A percentile compares a stretch with the other conserved stretches of the same genome.
These are phyloP conservation scores for Fregetta grallaria DNA, from an alignment of 2,113 vertebrate species.

Conservation along the genomic window DNA sequence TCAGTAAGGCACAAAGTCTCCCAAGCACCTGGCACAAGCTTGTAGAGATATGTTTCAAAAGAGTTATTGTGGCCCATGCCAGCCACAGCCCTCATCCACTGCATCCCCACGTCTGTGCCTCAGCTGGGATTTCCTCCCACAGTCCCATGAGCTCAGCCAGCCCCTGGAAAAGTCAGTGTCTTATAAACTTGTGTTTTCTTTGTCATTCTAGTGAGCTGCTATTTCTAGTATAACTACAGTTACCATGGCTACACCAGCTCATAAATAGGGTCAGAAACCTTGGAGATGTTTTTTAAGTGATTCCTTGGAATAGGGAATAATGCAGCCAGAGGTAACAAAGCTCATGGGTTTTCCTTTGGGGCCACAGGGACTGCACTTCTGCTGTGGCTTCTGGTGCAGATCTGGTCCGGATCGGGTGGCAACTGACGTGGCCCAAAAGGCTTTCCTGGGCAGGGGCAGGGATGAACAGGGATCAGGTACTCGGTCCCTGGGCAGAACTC, in stretches of 20 bases:
- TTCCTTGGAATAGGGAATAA: not conserved
- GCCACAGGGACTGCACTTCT: not conserved
- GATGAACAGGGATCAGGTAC: not conserved
- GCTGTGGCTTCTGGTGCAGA: not conserved
- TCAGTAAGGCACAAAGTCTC: not conserved
- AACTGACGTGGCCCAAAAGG: not conserved
- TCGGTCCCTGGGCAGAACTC: not conserved
- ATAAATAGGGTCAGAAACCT: constrained; percentile 60
- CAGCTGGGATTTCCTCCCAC: constrained; percentile 31
- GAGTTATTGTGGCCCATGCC: not conserved
- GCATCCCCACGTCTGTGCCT: not conserved
- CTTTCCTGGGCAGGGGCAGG: not conserved
- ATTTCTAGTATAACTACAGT: constrained; percentile 53
- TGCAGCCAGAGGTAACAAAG: not conserved
- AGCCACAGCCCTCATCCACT: not conserved
- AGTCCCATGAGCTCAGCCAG: constrained; percentile 8
- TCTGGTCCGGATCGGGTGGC: not conserved
- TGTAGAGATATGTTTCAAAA: not conserved
- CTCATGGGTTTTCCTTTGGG: not conserved
- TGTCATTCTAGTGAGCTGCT: constrained; percentile 34
- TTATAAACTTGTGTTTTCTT: constrained; percentile 55
- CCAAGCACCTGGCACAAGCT: not conserved
- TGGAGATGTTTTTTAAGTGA: not conserved
- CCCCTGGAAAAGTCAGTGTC: constrained; percentile 27
- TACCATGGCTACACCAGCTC: constrained; percentile 49